These are phyloP conservation scores for Apteryx owenii DNA, from an alignment of 2,113 vertebrate genomes.

Conservation along the genomic window DNA sequence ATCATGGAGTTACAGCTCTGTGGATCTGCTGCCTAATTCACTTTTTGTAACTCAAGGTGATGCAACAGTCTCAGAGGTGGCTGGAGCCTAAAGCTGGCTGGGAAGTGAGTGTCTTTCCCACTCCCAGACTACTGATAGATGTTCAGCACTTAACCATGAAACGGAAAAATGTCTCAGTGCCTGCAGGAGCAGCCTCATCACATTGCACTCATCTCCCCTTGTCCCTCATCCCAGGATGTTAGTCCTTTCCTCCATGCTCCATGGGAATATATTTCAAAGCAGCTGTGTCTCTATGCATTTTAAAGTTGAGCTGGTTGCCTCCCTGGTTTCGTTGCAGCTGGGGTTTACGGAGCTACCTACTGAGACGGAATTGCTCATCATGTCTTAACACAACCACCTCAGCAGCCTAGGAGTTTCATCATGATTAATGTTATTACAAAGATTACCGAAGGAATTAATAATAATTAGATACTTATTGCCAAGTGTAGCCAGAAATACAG, in stretches of 20 bases:
- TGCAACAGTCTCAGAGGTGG: not conserved
- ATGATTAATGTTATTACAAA: not conserved
- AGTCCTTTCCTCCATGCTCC: not conserved
- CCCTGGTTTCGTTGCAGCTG: not conserved
- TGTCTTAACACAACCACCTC: not conserved
- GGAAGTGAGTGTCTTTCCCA: not conserved
- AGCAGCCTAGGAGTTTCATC: not conserved
- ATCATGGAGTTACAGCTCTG: not conserved
- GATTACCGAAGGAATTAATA: constrained; percentile 28
- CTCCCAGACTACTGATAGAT: fast-evolving
- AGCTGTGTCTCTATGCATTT: not conserved
- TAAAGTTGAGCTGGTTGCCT: not conserved
- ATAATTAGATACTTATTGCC: constrained; percentile 18
- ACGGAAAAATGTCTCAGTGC: fast-evolving
- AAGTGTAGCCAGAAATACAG: not conserved
- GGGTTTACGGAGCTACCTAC: not conserved
- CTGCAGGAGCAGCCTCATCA: not conserved
- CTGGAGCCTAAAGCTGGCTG: not conserved
- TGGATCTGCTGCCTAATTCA: not conserved
- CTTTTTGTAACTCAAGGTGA: too few relatives aligned
- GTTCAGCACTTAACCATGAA: not conserved
- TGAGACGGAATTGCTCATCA: not conserved
- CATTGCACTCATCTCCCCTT: not conserved
- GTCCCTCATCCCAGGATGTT: fast-evolving
- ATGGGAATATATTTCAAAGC: not conserved